Evolutionary conservation across 2,888 invertebrate species (phyloP), one percentile per base, ranked within the genome.

Genomic region (Amphimallon solstitiale): DNA sequence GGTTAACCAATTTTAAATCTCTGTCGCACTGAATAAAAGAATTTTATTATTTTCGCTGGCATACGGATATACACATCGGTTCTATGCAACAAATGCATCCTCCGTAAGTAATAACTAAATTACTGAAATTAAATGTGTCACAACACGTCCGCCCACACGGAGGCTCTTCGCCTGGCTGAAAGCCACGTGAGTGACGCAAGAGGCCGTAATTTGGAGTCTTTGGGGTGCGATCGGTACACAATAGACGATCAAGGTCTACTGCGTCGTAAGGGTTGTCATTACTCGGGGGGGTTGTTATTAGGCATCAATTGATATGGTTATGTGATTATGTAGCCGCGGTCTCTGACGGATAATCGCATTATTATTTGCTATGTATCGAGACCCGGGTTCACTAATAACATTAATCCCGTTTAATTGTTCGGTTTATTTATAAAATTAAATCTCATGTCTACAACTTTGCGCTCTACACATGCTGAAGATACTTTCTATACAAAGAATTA

Each of bases 261-360:
- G 43, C 29, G 69, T 74, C 68, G 78, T 76, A 77, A 77, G 76
- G 76, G 76, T 76, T 76, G 76, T 80, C 77, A 80, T 80, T 80
- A 79, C 76, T 73, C 65, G 68, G 68, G 73, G 77, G 77, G n/a
- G 78, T 79, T 80, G 78, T 81, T 81, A 81, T 81, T 81, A 81
- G 79, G 79, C 81, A 80, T 80, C 80, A 80, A 80, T 81, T 81
- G 81, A 81, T 81, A 81, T 78, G 80, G 80, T 81, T 81, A 81
- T 81, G 80, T 79, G 77, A 81, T 81, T 81, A 81, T 73, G 63
- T 65, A 63, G 70, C 67, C 56, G 56, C 56, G 69, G 70, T 72
- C 68, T 66, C 71, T 69, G 67, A 56, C 46, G 56, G 60, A 67
- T 70, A 71, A 72, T 72, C 69, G 65, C 63, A 70, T 72, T 51